Conservation (phyloP, 2,113 vertebrate species). For the Boulengeromyrus knoepffleri region DNA sequence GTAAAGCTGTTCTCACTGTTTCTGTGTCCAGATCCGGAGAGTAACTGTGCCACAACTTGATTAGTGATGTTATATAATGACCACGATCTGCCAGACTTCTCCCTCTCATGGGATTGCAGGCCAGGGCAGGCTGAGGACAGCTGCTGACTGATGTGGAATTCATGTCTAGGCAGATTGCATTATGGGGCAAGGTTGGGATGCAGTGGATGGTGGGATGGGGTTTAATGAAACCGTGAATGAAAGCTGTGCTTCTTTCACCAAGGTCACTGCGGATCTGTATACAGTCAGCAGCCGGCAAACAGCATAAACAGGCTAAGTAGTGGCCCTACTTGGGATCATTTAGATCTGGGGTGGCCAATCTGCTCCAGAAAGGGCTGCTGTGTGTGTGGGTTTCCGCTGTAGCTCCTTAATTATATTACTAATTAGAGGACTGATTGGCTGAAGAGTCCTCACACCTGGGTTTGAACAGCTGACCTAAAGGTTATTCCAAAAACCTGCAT, state of each 20-base stretch:
- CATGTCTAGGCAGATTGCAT: conserved; percentile 3
- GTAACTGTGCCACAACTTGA: not conserved
- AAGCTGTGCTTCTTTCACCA: not conserved
- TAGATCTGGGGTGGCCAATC: not conserved
- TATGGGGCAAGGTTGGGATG: not conserved
- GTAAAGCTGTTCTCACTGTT: not conserved
- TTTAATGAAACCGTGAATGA: not conserved
- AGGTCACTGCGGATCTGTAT: not conserved
- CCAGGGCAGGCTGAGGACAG: not conserved
- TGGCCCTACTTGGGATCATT: not conserved
- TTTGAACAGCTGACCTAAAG: not conserved
- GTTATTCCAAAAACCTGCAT: not conserved
- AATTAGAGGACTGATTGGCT: no score
- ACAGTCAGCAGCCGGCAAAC: not conserved
- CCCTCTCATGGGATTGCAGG: not conserved
- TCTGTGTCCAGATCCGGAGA: not conserved
- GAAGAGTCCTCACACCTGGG: no score
- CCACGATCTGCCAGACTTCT: conserved; percentile 6
- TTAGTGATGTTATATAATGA: conserved; percentile 7
- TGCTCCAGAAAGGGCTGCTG: no score
- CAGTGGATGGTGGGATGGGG: not conserved
- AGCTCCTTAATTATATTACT: no score
- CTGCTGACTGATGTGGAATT: conserved; percentile 1
- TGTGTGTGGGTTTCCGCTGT: no score
- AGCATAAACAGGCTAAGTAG: not conserved